Percentiles rank a stretch among this genome's conserved stretches.
Conservation (phyloP, 2,797 vertebrate genomes). For the Thalassophryne amazonica region DNA sequence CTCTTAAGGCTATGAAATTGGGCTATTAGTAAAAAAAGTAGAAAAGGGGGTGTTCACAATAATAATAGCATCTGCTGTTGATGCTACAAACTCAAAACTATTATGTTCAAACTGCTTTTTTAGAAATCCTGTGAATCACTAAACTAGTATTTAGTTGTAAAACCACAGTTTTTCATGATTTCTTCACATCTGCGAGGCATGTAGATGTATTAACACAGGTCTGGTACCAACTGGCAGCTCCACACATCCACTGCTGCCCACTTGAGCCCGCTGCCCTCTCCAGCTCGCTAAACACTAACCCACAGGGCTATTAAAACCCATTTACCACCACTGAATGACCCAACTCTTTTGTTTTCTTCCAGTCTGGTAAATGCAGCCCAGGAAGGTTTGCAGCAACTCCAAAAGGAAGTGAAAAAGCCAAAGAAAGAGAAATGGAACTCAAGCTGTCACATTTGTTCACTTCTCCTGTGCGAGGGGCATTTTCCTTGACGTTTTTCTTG, state of each 20-base stretch:
- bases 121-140: too few species aligned
- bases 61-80: too few species aligned
- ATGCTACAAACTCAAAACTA: too few species aligned
- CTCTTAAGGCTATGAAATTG: too few species aligned
- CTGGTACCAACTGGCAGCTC: slow-evolving; percentile 44
- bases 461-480: neutral
- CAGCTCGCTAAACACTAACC: slow-evolving; percentile 36
- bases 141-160: too few species aligned
- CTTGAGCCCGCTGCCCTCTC: slow-evolving; percentile 30
- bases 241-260: slow-evolving; percentile 8
- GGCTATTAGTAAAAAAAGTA: too few species aligned
- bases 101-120: too few species aligned
- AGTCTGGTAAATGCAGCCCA: slow-evolving; percentile 36
- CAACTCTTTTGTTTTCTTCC: slow-evolving; percentile 38
- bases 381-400: slow-evolving; percentile 25
- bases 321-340: slow-evolving; percentile 46
- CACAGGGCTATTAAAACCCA: slow-evolving; percentile 46
- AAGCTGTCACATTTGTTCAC: slow-evolving; percentile 32
- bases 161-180: too few species aligned
- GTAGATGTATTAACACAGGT: too few species aligned
- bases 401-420: slow-evolving; percentile 18
- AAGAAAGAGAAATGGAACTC: slow-evolving; percentile 26
- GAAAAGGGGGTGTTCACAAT: too few species aligned
- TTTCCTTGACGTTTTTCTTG: slow-evolving; percentile 13
- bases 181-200: too few species aligned